Percentiles rank a stretch among this genome's conserved stretches.
Evolutionary conservation across 2,888 invertebrate species (phyloP).

Genomic region (Gymnoscelis rufifasciata): DNA sequence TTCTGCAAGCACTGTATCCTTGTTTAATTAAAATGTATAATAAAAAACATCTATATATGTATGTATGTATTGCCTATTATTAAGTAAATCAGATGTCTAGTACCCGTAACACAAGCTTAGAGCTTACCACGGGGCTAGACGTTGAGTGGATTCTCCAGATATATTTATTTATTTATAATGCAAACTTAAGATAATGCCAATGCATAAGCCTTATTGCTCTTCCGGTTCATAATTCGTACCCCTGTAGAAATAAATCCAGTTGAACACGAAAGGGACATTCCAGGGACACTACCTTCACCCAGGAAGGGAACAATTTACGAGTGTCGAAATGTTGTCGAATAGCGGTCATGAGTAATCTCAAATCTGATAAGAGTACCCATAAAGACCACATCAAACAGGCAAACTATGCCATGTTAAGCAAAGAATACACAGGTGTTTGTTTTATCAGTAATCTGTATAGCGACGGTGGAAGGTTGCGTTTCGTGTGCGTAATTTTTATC

Average conservation of each 20-base stretch:
- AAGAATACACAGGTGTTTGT: constrained; percentile 33
- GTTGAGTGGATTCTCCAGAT: too few species aligned
- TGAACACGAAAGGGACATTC: too few species aligned
- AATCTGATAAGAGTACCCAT: constrained; percentile 37
- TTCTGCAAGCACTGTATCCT: too few species aligned
- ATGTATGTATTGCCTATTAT: too few species aligned
- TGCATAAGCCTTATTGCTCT: neutral
- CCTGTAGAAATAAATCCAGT: neutral
- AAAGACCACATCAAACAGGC: constrained; percentile 40
- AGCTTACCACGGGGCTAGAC: too few species aligned
- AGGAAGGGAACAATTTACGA: constrained; percentile 20
- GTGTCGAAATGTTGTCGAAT: constrained; percentile 22
- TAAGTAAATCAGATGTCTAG: too few species aligned
- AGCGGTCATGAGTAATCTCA: constrained; percentile 36
- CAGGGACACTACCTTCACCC: constrained; percentile 5
- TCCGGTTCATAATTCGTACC: neutral
- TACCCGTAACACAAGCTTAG: too few species aligned
- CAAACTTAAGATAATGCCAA: too few species aligned
- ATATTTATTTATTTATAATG: too few species aligned
- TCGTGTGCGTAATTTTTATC: constrained; percentile 16
- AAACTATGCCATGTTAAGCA: constrained; percentile 41
- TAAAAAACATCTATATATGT: too few species aligned
- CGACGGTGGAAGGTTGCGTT: constrained; percentile 16
- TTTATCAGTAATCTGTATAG: constrained; percentile 16
- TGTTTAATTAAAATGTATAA: too few species aligned